A percentile compares a stretch with the other conserved stretches of the same genome.
phyloP scores from a whole-genome alignment of 2,797 vertebrate species.

The Danio albolineatus region DNA sequence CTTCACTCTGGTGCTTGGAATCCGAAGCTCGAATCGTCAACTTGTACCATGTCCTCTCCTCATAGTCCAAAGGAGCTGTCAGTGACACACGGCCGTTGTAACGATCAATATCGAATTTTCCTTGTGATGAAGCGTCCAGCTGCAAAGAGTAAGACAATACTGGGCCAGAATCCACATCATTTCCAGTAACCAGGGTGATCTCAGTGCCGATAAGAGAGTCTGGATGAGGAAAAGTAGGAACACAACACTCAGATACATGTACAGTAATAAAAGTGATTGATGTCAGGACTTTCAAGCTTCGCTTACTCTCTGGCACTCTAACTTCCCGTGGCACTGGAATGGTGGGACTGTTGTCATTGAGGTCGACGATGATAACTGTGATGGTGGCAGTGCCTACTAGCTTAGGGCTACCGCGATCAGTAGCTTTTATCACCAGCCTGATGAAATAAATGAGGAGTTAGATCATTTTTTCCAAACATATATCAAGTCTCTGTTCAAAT shows the following conservation, averaged over 20 bases:
- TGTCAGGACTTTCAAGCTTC: slow-evolving; percentile 5
- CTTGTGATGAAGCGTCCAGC: slow-evolving; percentile 77
- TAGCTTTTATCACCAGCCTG: slow-evolving; percentile 92
- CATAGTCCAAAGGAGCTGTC: slow-evolving; percentile 86
- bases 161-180: slow-evolving; percentile 95
- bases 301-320: slow-evolving; percentile 92
- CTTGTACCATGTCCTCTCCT: slow-evolving; percentile 86
- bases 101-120: slow-evolving; percentile 89
- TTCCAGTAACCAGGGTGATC: slow-evolving; percentile 95
- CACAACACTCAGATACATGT: slow-evolving; percentile 41
- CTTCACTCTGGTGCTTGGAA: slow-evolving; percentile 86
- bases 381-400: slow-evolving; percentile 91
- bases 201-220: slow-evolving; percentile 92
- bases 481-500: not conserved
- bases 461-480: not conserved
- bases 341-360: slow-evolving; percentile 97
- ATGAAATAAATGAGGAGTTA: slow-evolving; percentile 26
- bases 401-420: slow-evolving; percentile 91
- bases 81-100: slow-evolving; percentile 89
- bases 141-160: slow-evolving; percentile 87
- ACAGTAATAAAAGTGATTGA: not conserved
- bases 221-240: slow-evolving; percentile 63
- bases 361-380: slow-evolving; percentile 93
- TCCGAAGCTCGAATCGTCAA: slow-evolving; percentile 90
- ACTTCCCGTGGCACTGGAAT: slow-evolving; percentile 92